Evolutionary conservation across 1,140 invertebrate genomes (phyloP).

Genomic region (Lycorma delicatula): DNA sequence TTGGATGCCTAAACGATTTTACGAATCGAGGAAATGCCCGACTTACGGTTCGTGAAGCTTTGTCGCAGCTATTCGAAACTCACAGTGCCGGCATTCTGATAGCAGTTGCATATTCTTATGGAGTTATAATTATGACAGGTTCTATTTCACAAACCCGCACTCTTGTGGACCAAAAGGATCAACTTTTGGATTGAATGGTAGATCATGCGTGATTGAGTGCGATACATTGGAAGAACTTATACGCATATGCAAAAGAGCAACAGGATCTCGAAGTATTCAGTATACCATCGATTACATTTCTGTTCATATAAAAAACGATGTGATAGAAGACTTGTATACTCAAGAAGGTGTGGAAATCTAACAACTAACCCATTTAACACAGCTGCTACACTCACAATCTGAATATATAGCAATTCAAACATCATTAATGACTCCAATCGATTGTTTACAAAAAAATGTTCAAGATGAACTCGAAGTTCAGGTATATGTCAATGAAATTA

Average conservation of each 20-base stretch:
- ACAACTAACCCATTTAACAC: not conserved
- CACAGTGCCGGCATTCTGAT: not conserved
- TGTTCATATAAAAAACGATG: not conserved
- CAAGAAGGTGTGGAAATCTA: not conserved
- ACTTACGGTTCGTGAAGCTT: not conserved
- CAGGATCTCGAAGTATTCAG: not conserved
- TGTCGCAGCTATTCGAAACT: not conserved
- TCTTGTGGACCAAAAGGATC: not conserved
- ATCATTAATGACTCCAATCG: not conserved
- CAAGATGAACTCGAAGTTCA: too few relatives aligned
- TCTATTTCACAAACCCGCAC: not conserved
- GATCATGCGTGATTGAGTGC: not conserved
- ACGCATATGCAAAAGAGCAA: not conserved
- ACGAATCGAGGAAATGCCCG: not conserved
- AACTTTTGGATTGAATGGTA: not conserved
- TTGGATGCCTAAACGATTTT: not conserved
- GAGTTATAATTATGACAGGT: not conserved
- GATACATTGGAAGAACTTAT: not conserved
- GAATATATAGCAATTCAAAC: not conserved
- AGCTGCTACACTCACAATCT: not conserved
- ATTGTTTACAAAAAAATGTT: conserved; percentile 28
- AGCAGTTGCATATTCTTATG: not conserved
- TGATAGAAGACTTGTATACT: not conserved
- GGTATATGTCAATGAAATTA: conserved; percentile 33
- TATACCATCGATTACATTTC: not conserved